These are phyloP conservation scores for Euzetes globulus DNA, from an alignment of 2,888 invertebrate species.

Conservation along the genomic window DNA sequence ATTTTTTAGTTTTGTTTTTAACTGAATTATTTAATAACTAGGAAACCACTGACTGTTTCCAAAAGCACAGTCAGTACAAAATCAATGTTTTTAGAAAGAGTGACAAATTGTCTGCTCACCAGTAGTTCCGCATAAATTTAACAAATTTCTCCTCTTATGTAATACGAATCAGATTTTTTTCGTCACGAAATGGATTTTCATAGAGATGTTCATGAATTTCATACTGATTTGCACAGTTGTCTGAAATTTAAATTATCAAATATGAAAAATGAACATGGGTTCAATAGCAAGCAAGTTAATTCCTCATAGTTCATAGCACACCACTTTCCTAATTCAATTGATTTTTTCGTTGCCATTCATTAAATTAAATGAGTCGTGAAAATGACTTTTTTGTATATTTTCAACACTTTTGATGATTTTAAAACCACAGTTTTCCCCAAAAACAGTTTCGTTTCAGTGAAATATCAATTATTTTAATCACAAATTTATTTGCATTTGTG, in stretches of 20 bases:
- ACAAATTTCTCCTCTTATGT: neutral
- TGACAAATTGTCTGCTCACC: neutral
- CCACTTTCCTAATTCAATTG: too few relatives aligned
- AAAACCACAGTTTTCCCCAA: too few relatives aligned
- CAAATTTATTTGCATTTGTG: too few relatives aligned
- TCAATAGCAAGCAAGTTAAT: too few relatives aligned
- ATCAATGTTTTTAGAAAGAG: neutral
- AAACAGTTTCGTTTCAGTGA: too few relatives aligned
- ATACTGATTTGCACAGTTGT: too few relatives aligned
- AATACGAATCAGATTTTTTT: too few relatives aligned
- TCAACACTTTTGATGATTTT: too few relatives aligned
- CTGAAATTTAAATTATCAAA: neutral
- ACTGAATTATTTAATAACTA: neutral
- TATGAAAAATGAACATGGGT: neutral
- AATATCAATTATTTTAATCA: too few relatives aligned
- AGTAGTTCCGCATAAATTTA: neutral
- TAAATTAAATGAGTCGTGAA: conserved; percentile 1
- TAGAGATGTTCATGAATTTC: too few relatives aligned
- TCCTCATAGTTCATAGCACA: neutral
- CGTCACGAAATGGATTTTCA: too few relatives aligned
- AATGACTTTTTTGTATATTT: neutral
- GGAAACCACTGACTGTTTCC: neutral
- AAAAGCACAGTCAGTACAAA: neutral
- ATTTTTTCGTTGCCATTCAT: neutral
- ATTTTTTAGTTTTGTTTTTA: neutral